phyloP scores from a whole-genome alignment of 35 echinoderm and acorn worm species.

The Eucidaris tribuloides region DNA sequence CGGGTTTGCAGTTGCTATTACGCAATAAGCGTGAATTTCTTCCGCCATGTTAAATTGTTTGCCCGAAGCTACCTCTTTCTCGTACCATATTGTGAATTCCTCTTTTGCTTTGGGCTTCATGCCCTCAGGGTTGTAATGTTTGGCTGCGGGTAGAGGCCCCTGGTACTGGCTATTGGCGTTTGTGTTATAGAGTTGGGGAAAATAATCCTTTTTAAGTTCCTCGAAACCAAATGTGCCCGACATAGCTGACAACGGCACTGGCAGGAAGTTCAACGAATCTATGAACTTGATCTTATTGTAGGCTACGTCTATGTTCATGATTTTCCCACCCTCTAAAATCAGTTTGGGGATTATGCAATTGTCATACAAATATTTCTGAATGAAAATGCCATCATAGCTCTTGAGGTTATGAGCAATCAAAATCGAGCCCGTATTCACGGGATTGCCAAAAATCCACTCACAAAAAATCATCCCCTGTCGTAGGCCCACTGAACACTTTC shows the following conservation, averaged over 20 bases:
- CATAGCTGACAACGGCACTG: constrained; percentile 19
- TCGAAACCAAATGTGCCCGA: constrained; percentile 4
- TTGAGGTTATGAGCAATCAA: constrained; percentile 14
- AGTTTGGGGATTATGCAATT: constrained; percentile 28
- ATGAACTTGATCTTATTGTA: not conserved
- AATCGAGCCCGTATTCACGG: not conserved
- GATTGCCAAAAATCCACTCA: not conserved
- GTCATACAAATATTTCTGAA: not conserved
- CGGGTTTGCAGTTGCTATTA: too few relatives aligned
- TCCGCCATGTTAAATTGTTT: constrained; percentile 2
- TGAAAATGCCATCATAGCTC: constrained; percentile 11
- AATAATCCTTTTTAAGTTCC: constrained; percentile 34
- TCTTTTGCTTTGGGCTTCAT: not conserved
- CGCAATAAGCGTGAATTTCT: constrained; percentile 6
- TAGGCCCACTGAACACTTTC: not conserved
- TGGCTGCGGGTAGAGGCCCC: not conserved
- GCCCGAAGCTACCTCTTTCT: not conserved
- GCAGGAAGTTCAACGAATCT: constrained; percentile 13
- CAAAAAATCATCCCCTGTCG: not conserved
- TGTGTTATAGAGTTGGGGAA: constrained; percentile 19
- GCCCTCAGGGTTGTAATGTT: not conserved
- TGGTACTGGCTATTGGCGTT: not conserved
- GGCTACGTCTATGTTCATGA: constrained; percentile 1
- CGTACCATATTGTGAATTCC: not conserved
- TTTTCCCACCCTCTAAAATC: constrained; percentile 19